Base-by-base conservation (phyloP, 2,888 invertebrate species). In the Parnassius mnemosyne region DNA sequence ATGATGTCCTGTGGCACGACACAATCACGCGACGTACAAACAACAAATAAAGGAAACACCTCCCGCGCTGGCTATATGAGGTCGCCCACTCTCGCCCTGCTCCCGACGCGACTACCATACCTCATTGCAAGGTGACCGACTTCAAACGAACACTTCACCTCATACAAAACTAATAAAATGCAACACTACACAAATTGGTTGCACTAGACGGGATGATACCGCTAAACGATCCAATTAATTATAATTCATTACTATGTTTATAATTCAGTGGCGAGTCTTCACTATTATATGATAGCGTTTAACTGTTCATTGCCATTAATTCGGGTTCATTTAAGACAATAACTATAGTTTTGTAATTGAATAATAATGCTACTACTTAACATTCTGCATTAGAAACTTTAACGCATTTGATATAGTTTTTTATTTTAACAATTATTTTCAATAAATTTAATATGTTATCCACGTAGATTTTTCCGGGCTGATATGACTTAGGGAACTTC, bases 31-130 rank as follows among this genome's bases (percentile, higher is more conserved):
- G 76, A 78, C 83, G 84, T 76, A 85, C 89, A 75, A 89, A 80
- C 77, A 85, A 86, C 90, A 91, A 91, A 91, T 91, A 91, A 90
- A 90, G 87, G 87, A 85, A 83, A 78, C 78, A 73, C 78, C 84
- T 83, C 86, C 84, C 80, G 87, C 89, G 81, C 89, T 72, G 75
- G 84, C 87, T 91, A 84, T 91, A 88, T 83, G 90, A 89, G 88
- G 87, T 84, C 87, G 89, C 89, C 89, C 89, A 85, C 90, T 90
- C 90, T 87, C 85, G 87, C 86, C 87, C 85, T 83, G 85, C 75
- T 75, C 78, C 79, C 74, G 81, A 87, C 87, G 73, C 88, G 88
- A 83, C 85, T 79, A 83, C 87, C 88, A 89, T 89, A 88, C 87
- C 74, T 81, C 82, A 89, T 84, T 85, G 85, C 89, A 87, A 89